Evolutionary conservation across 2,797 vertebrate genomes (phyloP), one percentile per base, ranked within the genome.

Genomic region (Pipistrellus kuhlii): DNA sequence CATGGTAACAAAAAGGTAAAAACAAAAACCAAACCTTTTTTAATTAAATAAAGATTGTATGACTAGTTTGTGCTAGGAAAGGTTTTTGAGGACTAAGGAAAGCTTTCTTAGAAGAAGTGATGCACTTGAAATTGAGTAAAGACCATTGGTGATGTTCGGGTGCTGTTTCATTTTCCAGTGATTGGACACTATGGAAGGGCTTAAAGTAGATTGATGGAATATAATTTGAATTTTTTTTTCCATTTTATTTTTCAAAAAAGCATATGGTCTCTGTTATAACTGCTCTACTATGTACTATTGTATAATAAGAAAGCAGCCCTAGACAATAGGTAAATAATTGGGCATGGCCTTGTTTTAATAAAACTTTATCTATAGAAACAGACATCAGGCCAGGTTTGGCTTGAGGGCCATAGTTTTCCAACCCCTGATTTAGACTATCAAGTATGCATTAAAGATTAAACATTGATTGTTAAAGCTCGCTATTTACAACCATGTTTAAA

Each of bases 291-390:
- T 46, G 4, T 18, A 48, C 15, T 59, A n/a, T n/a, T n/a, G n/a
- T n/a, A 25, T 51, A 30, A 44, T 21, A 64, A 53, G 27, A 69
- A 88, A 69, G 14, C n/a, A 81, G 5, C 27, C 53, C 35, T 44
- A 41, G 41, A 35, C 3, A 30, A 21, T 35, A 53, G 62, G n/a
- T 66, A 46, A 71, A 71, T 9, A 81, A 78, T 32, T 68, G 13
- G 8, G 8, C 30, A 32, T 48, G 20, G 23, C 57, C 59, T 4
- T 55, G 8, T 44, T 48, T 72, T 53, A 89, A 44, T 57, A 62
- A 94, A 92, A 69, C 64, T 76, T 88, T 46, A 89, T 89, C 81
- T 59, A 51, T 41, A 85, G 71, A 90, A 94, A 21, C 20, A 38
- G n/a, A 72, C 12, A 23, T 71, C 17, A 57, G 32, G 4, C 8